Conservation (phyloP, 2,888 invertebrate species). For the Oscheius sp. region DNA sequence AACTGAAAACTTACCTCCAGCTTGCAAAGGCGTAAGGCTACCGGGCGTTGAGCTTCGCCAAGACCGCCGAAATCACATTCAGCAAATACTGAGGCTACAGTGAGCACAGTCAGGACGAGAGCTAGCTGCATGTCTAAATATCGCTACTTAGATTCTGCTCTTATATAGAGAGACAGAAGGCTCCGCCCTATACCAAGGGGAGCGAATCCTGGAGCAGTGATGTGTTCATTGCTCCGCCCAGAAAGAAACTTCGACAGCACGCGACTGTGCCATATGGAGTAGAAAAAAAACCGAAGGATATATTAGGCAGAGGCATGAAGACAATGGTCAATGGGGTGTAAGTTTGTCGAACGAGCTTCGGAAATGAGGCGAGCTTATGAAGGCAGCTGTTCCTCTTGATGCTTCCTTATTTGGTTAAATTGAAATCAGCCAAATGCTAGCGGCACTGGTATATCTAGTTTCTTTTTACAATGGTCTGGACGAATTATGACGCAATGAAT, state of each 20-base stretch:
- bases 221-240: conserved; percentile 22
- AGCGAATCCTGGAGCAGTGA: conserved; percentile 26
- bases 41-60: conserved; percentile 39
- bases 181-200: conserved; percentile 30
- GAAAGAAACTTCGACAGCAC: background rate
- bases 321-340: conserved; percentile 9
- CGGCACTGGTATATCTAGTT: background rate
- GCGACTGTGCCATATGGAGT: conserved; percentile 4
- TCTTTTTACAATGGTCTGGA: no score
- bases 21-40: conserved; percentile 49
- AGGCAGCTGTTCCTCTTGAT: no score
- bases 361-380: conserved; percentile 22
- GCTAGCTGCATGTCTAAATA: conserved; percentile 35
- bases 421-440: background rate
- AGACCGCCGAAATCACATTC: conserved; percentile 47
- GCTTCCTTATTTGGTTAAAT: background rate
- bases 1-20: conserved; percentile 44
- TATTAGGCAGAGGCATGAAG: no score
- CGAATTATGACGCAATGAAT: no score
- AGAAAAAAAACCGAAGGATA: background rate
- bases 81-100: conserved; percentile 37
- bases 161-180: conserved; percentile 19
- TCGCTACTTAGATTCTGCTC: background rate
- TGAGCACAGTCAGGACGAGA: conserved; percentile 32
- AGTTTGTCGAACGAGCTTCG: conserved; percentile 30